Base-by-base conservation (phyloP, 2,113 vertebrate genomes). In the Myotis brandtii region DNA sequence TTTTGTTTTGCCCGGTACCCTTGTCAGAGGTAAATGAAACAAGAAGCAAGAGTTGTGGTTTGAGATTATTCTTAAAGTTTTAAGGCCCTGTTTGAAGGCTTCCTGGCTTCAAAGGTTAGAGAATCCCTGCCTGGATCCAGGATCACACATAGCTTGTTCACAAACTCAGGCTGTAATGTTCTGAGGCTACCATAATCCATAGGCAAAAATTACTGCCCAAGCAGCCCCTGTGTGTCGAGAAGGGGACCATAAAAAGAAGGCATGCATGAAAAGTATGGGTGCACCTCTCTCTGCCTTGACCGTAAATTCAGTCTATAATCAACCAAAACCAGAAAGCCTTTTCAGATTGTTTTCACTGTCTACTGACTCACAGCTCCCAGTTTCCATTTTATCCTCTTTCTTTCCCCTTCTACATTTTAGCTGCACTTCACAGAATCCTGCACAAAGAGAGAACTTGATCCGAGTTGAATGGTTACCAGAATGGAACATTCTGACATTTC, bases 401-500 rank as follows among this genome's bases (percentile, higher is more conserved):
- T 0, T 66, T 80, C 52, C 52, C 30, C 27, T 70, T 56, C 56
- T 2, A 23, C 79, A 20, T 67, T 69, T 75, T 75, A 77, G 69
- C 40, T 34, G 32, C 52, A 34, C 25, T 56, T 89, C 79, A 48
- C 73, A 37, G 79, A 66, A 59, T 20, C 69, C 62, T 46, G 14
- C 56, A 69, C 32, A 37, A 66, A 56, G 12, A 82, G 46, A 95
- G 83, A 77, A 56, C 54, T 9, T 91, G 50, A 8, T 21, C 14
- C 3, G 1, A 89, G 70, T 6, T 40, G 21, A 56, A 34, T 40
- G 66, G 73, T 96, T 54, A 86, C n/a, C 46, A 27, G 72, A 21
- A 52, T 94, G 66, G 69, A 62, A 80, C 70, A 89, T 88, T 77
- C 85, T 94, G 81, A 82, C 84, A 69, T 95, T 93, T 95, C 81